Evolutionary conservation across 2,888 invertebrate genomes (phyloP).

Genomic region (Pristionchus exspectatus): DNA sequence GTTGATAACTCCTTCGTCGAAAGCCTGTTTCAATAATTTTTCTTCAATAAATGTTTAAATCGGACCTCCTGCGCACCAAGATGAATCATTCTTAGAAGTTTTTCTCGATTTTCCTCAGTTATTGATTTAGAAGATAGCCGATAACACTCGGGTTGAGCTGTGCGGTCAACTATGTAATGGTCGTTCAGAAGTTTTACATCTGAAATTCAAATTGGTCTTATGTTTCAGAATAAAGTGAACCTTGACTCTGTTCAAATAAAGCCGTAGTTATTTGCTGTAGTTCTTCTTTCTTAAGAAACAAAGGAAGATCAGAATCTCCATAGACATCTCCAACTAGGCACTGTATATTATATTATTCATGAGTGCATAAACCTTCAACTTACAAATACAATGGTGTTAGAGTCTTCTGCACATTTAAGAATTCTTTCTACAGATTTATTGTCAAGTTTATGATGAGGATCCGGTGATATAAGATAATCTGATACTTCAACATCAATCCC

Average conservation of each 20-base stretch:
- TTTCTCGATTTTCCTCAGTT: neutral
- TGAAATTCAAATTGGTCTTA: neutral
- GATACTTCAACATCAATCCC: slow-evolving; percentile 79
- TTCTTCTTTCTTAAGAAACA: slow-evolving; percentile 79
- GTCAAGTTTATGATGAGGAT: neutral
- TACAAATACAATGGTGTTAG: slow-evolving; percentile 49
- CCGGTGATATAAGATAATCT: slow-evolving; percentile 54
- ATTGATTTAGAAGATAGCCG: slow-evolving; percentile 57
- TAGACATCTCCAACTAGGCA: slow-evolving; percentile 81
- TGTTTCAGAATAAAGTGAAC: slow-evolving; percentile 56
- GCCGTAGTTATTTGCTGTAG: slow-evolving; percentile 79
- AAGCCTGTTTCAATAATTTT: slow-evolving; percentile 59
- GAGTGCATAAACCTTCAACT: neutral
- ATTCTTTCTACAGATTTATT: neutral
- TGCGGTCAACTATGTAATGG: slow-evolving; percentile 80
- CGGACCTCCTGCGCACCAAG: slow-evolving; percentile 66
- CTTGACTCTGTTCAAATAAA: slow-evolving; percentile 77
- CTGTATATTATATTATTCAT: slow-evolving; percentile 70
- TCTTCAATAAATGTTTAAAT: neutral
- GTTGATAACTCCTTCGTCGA: slow-evolving; percentile 69
- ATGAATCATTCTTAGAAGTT: slow-evolving; percentile 63
- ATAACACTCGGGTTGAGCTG: slow-evolving; percentile 70
- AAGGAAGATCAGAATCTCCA: slow-evolving; percentile 79
- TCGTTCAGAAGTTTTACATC: slow-evolving; percentile 79
- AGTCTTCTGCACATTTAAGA: neutral